Percentiles rank a stretch among this genome's conserved stretches.
These are phyloP conservation scores for Metalampra italica DNA, from an alignment of 2,888 invertebrate species.

Conservation along the genomic window DNA sequence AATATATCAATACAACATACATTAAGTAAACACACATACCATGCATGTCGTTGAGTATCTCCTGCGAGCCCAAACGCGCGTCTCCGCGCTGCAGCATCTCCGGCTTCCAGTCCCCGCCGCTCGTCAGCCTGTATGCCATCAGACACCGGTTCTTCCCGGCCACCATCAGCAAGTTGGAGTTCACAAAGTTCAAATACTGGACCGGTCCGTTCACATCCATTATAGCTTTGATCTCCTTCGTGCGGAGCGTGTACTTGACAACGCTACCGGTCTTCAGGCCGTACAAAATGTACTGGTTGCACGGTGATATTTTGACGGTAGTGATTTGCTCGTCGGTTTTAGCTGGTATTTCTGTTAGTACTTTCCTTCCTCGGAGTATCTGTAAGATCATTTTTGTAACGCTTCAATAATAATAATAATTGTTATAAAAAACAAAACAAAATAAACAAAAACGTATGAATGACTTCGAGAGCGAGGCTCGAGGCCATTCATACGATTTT, in stretches of 20 bases:
- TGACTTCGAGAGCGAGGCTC: no score
- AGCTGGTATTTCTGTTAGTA: conserved; percentile 61
- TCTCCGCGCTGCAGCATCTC: conserved; percentile 63
- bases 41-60: conserved; percentile 63
- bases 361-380: conserved; percentile 66
- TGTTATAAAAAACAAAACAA: no score
- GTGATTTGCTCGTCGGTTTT: conserved; percentile 63
- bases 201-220: conserved; percentile 63
- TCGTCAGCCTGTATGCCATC: conserved; percentile 53
- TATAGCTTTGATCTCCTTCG: conserved; percentile 48
- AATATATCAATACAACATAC: no score
- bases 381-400: conserved; percentile 20
- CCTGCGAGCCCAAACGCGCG: conserved; percentile 63
- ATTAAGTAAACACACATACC: conserved; percentile 27
- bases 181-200: conserved; percentile 59
- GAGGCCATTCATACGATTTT: no score
- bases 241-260: conserved; percentile 55
- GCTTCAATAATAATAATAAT: no score
- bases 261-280: conserved; percentile 64
- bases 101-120: conserved; percentile 47
- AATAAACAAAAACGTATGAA: no score
- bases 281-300: conserved; percentile 72
- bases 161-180: conserved; percentile 50
- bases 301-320: conserved; percentile 64
- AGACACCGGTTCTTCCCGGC: conserved; percentile 59